Base-by-base conservation (phyloP, 2,888 invertebrate genomes). In the Caenorhabditis imperialis region DNA sequence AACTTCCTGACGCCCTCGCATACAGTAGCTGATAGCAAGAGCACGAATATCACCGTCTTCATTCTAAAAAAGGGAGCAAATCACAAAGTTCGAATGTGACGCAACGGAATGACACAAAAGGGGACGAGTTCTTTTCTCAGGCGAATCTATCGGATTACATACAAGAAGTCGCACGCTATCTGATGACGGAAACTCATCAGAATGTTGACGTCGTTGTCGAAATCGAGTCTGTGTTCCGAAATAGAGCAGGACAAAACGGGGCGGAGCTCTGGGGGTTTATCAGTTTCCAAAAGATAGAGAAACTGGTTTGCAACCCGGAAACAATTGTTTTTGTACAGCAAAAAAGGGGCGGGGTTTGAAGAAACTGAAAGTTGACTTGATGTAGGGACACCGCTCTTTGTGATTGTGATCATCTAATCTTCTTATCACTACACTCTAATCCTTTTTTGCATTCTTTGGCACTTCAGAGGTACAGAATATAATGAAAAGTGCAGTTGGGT, bases 141-240 rank as follows among this genome's bases (percentile, higher is more conserved):
- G 57, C 23, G 12, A 1, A 14, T 47, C 55, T 65, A 55, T 65
- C 65, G 40, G 57, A 30, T 65, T 65, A 50, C 65, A 65, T 37
- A 42, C 50, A 57, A 44, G 50, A 65, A 65, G 30, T 58, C 67
- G 50, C 58, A 58, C 51, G 57, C 67, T 58, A 69, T 58, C 67
- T 58, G 50, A 58, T 58, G 58, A 69, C 67, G 57, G 67, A 69
- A 69, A 69, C 51, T 30, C 30, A 4, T 40, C 35, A 14, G 63
- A 65, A 40, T 61, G 23, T 35, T 55, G 65, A 65, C 65, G 65
- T 65, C 63, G 54, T n/a, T 40, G 14, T 45, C 57, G 57, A 45
- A 57, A 57, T 57, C 45, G 57, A 57, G 48, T 40, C 40, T 61
- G 40, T 61, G 61, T 61, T 61, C 61, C 50, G n/a, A 51, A 61